phyloP scores from a whole-genome alignment of 2,113 vertebrate genomes.

The Varanus komodoensis region DNA sequence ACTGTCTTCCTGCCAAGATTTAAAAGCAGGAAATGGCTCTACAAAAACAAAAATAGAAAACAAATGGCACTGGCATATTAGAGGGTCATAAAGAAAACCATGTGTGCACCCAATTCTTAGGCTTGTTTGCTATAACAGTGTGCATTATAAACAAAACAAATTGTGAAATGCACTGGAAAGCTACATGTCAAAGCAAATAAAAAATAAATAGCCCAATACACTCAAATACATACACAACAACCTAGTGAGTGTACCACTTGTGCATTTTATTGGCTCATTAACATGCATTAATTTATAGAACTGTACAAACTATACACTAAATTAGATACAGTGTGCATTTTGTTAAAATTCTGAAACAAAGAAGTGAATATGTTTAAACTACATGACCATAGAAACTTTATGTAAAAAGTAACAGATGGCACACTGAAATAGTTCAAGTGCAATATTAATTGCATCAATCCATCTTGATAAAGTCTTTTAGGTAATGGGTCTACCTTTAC shows the following conservation, averaged over 20 bases:
- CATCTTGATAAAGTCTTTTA: conserved; percentile 58
- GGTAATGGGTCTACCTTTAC: conserved; percentile 41
- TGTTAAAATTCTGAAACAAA: background rate
- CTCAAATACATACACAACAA: conserved; percentile 68
- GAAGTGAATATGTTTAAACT: conserved; percentile 24
- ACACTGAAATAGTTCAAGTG: conserved; percentile 31
- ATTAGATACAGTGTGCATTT: conserved; percentile 1
- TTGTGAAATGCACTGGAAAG: conserved; percentile 67
- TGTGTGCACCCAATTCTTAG: conserved; percentile 51
- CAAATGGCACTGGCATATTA: conserved; percentile 59
- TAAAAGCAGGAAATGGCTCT: conserved; percentile 96
- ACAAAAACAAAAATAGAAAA: conserved; percentile 68
- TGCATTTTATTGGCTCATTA: conserved; percentile 43
- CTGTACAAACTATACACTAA: background rate
- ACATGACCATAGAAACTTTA: conserved; percentile 28
- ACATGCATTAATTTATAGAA: conserved; percentile 32
- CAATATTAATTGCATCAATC: conserved; percentile 17
- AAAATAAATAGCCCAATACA: conserved; percentile 57
- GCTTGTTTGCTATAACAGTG: conserved; percentile 60
- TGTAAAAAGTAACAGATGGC: conserved; percentile 7
- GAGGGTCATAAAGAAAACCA: conserved; percentile 49
- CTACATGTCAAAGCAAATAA: conserved; percentile 57
- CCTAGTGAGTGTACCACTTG: conserved; percentile 65
- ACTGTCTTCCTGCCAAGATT: conserved; percentile 94
- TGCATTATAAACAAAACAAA: conserved; percentile 65